Evolutionary conservation across 2,888 invertebrate genomes (phyloP).

Genomic region (Cosmia pyralina): DNA sequence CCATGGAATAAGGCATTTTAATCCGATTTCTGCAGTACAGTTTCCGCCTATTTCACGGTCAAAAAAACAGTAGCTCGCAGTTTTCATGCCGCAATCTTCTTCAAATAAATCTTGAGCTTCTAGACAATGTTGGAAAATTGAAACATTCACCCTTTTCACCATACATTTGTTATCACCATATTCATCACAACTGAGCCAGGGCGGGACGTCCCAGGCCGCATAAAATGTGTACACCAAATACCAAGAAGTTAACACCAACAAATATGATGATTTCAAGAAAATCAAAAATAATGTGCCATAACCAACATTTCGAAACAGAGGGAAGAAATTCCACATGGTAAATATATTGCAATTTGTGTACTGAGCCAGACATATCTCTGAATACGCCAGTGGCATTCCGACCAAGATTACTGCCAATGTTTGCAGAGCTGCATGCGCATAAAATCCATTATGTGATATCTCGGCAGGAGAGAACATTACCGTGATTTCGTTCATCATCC

Average conservation of each 20-base stretch:
- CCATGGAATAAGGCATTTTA: slow-evolving; percentile 75
- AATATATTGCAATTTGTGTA: slow-evolving; percentile 81
- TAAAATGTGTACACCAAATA: slow-evolving; percentile 81
- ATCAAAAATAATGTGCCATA: slow-evolving; percentile 77
- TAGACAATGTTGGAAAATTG: slow-evolving; percentile 84
- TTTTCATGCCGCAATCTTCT: slow-evolving; percentile 84
- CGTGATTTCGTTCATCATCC: slow-evolving; percentile 83
- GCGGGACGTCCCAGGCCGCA: slow-evolving; percentile 78
- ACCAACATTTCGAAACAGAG: slow-evolving; percentile 80
- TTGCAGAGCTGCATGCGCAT: slow-evolving; percentile 73
- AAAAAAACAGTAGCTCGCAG: slow-evolving; percentile 82
- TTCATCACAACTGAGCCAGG: slow-evolving; percentile 83
- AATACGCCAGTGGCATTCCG: slow-evolving; percentile 84
- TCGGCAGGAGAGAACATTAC: slow-evolving; percentile 74
- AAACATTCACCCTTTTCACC: slow-evolving; percentile 82
- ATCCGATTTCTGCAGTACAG: slow-evolving; percentile 67
- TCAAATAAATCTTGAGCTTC: slow-evolving; percentile 79
- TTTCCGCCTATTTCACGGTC: slow-evolving; percentile 80
- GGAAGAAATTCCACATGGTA: slow-evolving; percentile 83
- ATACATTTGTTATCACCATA: slow-evolving; percentile 79
- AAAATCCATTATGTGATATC: slow-evolving; percentile 80
- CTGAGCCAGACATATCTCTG: slow-evolving; percentile 84
- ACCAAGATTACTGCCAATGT: slow-evolving; percentile 75
- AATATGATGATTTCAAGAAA: slow-evolving; percentile 76
- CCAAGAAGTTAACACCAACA: slow-evolving; percentile 79